phyloP scores from a whole-genome alignment of 2,113 vertebrate genomes.

The Cryptomyrus ogoouensis region DNA sequence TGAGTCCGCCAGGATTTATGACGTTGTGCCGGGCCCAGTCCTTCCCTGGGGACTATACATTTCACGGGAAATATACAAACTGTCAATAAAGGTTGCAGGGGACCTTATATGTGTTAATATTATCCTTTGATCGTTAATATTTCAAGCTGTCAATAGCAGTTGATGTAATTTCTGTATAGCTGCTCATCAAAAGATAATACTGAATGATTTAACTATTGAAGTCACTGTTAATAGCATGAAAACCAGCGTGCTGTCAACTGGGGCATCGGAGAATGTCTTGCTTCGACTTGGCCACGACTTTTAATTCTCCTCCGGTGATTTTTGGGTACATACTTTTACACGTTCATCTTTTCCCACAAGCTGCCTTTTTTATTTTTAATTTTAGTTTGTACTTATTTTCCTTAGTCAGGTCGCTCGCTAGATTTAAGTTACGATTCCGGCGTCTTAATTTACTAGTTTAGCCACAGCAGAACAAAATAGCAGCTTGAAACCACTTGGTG shows the following conservation, averaged over 20 bases:
- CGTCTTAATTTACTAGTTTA: not conserved
- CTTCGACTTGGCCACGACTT: not conserved
- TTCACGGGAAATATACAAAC: slow-evolving; percentile 1
- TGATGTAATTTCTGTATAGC: not conserved
- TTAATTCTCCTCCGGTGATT: not conserved
- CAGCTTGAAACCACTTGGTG: not conserved
- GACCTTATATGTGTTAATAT: not conserved
- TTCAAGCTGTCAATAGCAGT: not conserved
- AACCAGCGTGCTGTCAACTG: not conserved
- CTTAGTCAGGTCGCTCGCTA: not conserved
- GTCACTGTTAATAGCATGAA: not conserved
- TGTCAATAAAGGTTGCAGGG: not conserved
- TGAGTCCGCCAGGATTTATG: not conserved
- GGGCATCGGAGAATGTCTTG: not conserved
- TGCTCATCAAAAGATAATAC: not conserved
- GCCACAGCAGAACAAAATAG: not conserved
- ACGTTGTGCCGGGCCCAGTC: not conserved
- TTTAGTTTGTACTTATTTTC: not conserved
- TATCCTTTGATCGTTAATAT: not conserved
- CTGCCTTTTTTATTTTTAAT: not conserved
- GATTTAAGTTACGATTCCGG: not conserved
- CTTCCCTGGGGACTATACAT: not conserved
- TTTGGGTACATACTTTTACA: not conserved
- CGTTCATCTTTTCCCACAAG: not conserved
- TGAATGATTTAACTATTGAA: not conserved